Evolutionary conservation across 1,140 invertebrate species (phyloP).

Genomic region (Lasioglossum baleicum): DNA sequence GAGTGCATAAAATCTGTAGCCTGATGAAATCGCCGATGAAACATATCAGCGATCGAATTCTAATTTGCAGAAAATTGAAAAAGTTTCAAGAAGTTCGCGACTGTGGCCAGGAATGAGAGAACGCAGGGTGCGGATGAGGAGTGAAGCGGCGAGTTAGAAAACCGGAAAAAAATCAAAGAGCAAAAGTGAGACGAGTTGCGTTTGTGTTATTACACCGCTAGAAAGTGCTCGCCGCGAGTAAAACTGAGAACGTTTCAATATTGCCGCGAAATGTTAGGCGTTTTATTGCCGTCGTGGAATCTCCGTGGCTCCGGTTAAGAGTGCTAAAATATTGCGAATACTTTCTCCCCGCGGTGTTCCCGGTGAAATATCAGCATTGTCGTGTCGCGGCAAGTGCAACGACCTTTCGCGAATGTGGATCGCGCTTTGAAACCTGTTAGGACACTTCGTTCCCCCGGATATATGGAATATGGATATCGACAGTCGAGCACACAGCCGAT

Average conservation of each 20-base stretch:
- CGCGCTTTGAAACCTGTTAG: constrained; percentile 57
- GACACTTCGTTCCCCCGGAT: constrained; percentile 18
- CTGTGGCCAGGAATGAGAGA: neutral
- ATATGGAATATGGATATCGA: constrained; percentile 31
- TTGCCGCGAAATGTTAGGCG: constrained; percentile 41
- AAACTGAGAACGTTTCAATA: constrained; percentile 47
- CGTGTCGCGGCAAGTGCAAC: constrained; percentile 44
- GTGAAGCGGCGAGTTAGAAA: neutral
- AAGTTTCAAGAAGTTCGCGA: too few species aligned
- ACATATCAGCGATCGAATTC: too few species aligned
- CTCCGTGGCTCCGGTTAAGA: constrained; percentile 18
- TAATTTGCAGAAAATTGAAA: too few species aligned
- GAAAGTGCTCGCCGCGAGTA: constrained; percentile 11
- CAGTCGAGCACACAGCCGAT: neutral
- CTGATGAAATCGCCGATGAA: too few species aligned
- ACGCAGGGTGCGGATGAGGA: too few species aligned
- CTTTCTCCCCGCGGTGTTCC: constrained; percentile 31
- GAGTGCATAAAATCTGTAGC: too few species aligned
- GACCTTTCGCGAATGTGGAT: constrained; percentile 41
- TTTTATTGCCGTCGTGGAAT: constrained; percentile 50
- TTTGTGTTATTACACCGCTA: constrained; percentile 28
- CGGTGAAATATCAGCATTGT: constrained; percentile 57
- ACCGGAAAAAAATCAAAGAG: neutral
- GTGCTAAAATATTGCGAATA: constrained; percentile 53
- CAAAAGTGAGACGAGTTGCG: neutral